Percentiles rank a stretch among this genome's conserved stretches.
Evolutionary conservation across 2,797 vertebrate genomes (phyloP).

Genomic region (Sarcophilus harrisii): DNA sequence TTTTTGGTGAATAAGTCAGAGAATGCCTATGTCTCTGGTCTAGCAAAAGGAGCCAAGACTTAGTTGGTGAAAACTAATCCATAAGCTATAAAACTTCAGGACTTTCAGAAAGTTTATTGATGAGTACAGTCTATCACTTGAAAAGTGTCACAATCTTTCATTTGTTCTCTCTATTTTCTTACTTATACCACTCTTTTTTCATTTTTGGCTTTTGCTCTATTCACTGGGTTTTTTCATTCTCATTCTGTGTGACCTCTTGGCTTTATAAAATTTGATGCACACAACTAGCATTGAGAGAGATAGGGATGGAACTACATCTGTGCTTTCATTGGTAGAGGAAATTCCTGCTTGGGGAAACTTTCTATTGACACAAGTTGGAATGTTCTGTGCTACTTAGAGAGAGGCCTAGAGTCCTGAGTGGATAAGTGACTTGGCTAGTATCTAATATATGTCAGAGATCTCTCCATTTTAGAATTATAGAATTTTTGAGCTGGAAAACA

Average conservation of each 20-base stretch:
- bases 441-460: neutral
- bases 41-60: neutral
- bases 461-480: neutral
- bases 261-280: neutral
- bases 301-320: neutral
- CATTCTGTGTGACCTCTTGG: neutral
- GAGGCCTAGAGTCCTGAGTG: neutral
- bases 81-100: neutral
- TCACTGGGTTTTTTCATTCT: neutral
- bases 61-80: neutral
- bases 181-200: neutral
- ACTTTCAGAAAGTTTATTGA: neutral
- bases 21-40: neutral
- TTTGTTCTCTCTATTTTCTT: neutral
- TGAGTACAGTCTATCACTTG: neutral
- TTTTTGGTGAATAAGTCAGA: conserved; percentile 8
- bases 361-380: neutral
- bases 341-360: neutral
- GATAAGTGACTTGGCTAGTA: neutral
- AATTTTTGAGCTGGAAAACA: neutral
- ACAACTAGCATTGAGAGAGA: neutral
- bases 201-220: neutral
- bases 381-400: neutral
- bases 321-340: neutral
- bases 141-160: neutral